Evolutionary conservation across 2,797 vertebrate species (phyloP).

Genomic region (Betta splendens): DNA sequence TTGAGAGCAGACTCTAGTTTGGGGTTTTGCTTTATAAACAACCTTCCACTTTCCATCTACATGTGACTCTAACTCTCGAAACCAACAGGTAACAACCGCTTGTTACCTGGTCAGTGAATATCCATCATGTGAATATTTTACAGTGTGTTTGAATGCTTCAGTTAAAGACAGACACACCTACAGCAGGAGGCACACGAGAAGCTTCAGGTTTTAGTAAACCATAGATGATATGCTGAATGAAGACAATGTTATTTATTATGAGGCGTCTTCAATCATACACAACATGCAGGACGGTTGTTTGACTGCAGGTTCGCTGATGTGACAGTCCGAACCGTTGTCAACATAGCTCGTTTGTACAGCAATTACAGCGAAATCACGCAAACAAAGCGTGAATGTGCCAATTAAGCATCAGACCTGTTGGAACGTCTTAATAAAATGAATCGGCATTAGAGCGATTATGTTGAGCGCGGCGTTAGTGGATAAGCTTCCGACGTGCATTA

Average conservation of each 20-base stretch:
- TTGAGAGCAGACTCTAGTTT: not conserved
- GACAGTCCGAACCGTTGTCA: too few species aligned
- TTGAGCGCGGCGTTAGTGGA: too few species aligned
- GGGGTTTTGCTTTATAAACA: not conserved
- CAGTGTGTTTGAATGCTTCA: not conserved
- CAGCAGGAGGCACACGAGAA: not conserved
- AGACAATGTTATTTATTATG: too few species aligned
- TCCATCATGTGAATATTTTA: not conserved
- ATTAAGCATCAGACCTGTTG: not conserved
- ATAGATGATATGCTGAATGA: not conserved
- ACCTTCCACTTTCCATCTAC: too few species aligned
- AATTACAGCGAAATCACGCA: not conserved
- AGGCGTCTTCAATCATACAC: too few species aligned
- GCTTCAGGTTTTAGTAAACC: not conserved
- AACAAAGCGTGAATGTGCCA: not conserved
- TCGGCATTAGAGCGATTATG: not conserved
- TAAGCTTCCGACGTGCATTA: not conserved
- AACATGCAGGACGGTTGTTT: too few species aligned
- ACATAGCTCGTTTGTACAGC: too few species aligned
- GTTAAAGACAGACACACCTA: not conserved
- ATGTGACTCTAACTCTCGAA: too few species aligned
- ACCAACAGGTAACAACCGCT: not conserved
- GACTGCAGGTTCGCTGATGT: too few species aligned
- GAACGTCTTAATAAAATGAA: not conserved
- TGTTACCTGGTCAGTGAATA: not conserved